Evolutionary conservation across 2,888 invertebrate genomes (phyloP).

Genomic region (Ariolimax columbianus): DNA sequence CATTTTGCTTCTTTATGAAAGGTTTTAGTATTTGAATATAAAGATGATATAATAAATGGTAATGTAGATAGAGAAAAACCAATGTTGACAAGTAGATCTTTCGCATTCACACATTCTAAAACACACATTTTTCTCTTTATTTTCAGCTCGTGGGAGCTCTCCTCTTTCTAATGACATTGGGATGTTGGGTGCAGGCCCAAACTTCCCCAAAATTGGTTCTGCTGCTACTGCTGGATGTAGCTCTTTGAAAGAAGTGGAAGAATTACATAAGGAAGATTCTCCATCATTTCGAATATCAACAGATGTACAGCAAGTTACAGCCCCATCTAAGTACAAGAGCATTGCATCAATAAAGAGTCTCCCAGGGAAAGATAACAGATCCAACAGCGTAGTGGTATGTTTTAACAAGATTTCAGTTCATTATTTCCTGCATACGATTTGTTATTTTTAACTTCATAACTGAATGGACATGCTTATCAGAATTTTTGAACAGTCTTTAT

Average conservation of each 20-base stretch:
- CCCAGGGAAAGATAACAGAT: conserved; percentile 51
- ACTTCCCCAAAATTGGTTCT: not conserved
- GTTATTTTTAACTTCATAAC: not conserved
- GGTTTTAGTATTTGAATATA: too few relatives aligned
- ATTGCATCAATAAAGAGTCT: conserved; percentile 52
- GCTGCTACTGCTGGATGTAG: conserved; percentile 11
- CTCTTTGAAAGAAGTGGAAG: not conserved
- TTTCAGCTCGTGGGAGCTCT: conserved; percentile 17
- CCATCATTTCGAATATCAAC: conserved; percentile 2
- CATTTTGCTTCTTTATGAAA: too few relatives aligned
- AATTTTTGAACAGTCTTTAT: too few relatives aligned
- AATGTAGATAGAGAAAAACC: too few relatives aligned
- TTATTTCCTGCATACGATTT: too few relatives aligned
- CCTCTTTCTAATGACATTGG: not conserved
- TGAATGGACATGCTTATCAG: too few relatives aligned
- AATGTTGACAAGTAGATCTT: too few relatives aligned
- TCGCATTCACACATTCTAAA: too few relatives aligned
- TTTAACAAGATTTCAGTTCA: not conserved
- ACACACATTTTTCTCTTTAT: not conserved
- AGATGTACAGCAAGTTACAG: conserved; percentile 24
- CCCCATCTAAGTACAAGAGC: conserved; percentile 52
- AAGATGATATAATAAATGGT: too few relatives aligned
- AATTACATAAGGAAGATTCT: not conserved
- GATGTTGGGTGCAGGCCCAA: not conserved
- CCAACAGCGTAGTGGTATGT: conserved; percentile 59